phyloP scores from a whole-genome alignment of 2,888 invertebrate genomes.

The Ditula angustiorana region DNA sequence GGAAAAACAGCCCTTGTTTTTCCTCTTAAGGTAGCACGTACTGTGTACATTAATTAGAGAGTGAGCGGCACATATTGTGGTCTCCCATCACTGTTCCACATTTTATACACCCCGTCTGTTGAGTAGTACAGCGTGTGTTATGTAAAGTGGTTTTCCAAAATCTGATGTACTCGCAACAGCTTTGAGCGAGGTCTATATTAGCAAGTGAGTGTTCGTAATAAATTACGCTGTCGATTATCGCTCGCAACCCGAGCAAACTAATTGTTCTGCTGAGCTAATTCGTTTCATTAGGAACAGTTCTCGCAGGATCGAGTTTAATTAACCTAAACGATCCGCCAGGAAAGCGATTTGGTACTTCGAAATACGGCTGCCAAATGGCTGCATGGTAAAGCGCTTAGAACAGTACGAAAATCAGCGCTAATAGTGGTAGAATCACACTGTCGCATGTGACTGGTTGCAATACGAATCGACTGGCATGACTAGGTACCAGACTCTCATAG shows the following conservation, averaged over 20 bases:
- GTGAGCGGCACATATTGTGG: no score
- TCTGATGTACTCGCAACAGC: neutral
- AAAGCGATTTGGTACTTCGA: neutral
- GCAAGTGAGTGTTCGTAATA: conserved; percentile 2
- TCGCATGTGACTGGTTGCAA: no score
- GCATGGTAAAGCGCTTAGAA: neutral
- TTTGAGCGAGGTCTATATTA: neutral
- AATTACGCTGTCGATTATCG: conserved; percentile 17
- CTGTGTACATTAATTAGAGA: no score
- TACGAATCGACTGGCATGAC: no score
- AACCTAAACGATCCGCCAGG: conserved; percentile 16
- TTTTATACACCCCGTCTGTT: no score
- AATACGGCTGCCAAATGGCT: conserved; percentile 1
- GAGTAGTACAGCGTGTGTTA: no score
- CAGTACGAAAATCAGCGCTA: neutral
- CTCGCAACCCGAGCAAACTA: conserved; percentile 1
- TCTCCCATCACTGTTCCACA: no score
- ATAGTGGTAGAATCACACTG: no score
- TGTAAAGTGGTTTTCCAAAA: no score
- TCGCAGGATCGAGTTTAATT: conserved; percentile 29
- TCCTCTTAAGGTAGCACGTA: no score
- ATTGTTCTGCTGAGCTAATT: conserved; percentile 25
- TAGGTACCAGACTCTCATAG: no score
- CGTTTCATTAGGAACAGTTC: conserved; percentile 31
- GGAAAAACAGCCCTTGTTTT: no score